A percentile compares a stretch with the other conserved stretches of the same genome.
These are phyloP conservation scores for Xiphorhynchus erythropygius DNA, from an alignment of 2,797 vertebrate genomes.

Conservation along the genomic window DNA sequence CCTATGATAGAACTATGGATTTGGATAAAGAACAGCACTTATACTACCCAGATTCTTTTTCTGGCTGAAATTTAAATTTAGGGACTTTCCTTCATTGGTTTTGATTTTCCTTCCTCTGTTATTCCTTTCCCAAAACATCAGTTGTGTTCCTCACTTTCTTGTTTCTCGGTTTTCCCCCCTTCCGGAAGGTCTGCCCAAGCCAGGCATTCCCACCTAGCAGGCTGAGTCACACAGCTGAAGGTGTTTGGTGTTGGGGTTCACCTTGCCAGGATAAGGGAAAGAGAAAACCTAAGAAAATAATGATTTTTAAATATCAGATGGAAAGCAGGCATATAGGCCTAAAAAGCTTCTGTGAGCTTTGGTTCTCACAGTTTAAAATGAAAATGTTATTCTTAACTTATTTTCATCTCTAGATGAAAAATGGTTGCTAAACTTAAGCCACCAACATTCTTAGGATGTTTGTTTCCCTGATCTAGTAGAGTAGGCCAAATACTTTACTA, in stretches of 20 bases:
- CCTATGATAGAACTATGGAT: neutral
- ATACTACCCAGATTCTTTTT: neutral
- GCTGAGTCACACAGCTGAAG: neutral
- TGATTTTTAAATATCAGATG: neutral
- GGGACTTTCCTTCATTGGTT: neutral
- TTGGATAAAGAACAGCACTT: neutral
- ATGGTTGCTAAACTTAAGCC: neutral
- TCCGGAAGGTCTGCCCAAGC: neutral
- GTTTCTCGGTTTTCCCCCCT: neutral
- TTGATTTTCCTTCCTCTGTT: neutral
- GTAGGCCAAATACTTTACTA: neutral
- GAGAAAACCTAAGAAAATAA: neutral
- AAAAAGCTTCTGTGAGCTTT: neutral
- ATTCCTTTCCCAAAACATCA: neutral
- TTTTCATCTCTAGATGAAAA: neutral
- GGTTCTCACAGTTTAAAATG: neutral
- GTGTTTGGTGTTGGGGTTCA: neutral
- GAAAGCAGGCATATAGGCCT: neutral
- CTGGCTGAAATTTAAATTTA: neutral
- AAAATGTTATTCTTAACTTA: neutral
- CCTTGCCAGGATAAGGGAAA: neutral
- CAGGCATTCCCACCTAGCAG: rapidly evolving
- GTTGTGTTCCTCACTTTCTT: neutral
- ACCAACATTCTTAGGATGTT: neutral
- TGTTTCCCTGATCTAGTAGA: constrained; percentile 1